A percentile compares a stretch with the other conserved stretches of the same genome.
phyloP scores from a whole-genome alignment of 2,888 invertebrate species.

The Lochmaea capreae region DNA sequence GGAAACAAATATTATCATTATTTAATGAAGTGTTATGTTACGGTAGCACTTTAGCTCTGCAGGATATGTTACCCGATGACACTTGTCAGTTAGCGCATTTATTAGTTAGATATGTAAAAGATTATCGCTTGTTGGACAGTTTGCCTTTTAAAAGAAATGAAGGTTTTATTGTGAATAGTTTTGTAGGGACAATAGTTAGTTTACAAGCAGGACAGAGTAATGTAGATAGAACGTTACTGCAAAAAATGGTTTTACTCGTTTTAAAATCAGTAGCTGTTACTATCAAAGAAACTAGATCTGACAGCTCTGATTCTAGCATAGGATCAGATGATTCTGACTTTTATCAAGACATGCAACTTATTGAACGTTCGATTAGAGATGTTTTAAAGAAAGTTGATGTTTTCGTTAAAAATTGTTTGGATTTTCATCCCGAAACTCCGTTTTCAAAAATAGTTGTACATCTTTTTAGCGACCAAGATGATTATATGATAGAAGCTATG shows the following conservation, averaged over 20 bases:
- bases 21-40: constrained; percentile 93
- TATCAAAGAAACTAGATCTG: constrained; percentile 89
- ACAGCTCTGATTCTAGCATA: constrained; percentile 84
- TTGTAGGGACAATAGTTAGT: constrained; percentile 63
- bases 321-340: constrained; percentile 88
- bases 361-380: constrained; percentile 86
- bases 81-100: constrained; percentile 88
- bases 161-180: constrained; percentile 63
- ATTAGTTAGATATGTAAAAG: constrained; percentile 87
- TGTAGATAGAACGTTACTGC: constrained; percentile 82
- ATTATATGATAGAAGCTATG: constrained; percentile 92
- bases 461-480: constrained; percentile 91
- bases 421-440: constrained; percentile 89
- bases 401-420: constrained; percentile 83
- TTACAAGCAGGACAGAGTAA: constrained; percentile 58
- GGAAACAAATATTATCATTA: constrained; percentile 85
- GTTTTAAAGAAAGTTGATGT: constrained; percentile 84
- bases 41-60: constrained; percentile 88
- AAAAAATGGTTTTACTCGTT: constrained; percentile 87
- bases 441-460: constrained; percentile 90
- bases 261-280: constrained; percentile 91
- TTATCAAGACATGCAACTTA: constrained; percentile 89
- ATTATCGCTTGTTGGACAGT: constrained; percentile 78
- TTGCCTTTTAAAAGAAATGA: constrained; percentile 62
- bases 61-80: constrained; percentile 89